Evolutionary conservation across 2,113 vertebrate species (phyloP), one percentile per base, ranked within the genome.

Genomic region (Psittacara wagleri): DNA sequence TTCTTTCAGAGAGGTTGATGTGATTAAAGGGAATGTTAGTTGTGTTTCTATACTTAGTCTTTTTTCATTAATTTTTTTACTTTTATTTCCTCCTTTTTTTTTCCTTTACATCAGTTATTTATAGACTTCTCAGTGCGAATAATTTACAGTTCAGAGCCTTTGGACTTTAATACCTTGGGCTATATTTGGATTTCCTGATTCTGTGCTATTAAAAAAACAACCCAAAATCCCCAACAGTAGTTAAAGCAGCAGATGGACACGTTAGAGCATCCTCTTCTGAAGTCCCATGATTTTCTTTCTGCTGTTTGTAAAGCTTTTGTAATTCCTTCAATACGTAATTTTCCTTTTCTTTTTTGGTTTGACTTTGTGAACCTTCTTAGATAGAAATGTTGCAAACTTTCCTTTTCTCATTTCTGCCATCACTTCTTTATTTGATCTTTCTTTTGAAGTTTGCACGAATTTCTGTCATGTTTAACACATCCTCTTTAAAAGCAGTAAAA

Each of bases 401-500:
- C 12, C 7, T 82, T 86, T 86, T 75, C n/a, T 33, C 3, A 8
- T 57, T 84, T 75, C 37, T 68, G 7, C 19, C 13, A 1, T 24
- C 29, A 5, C 29, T 49, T 67, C n/a, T 75, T 41, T 39, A 18
- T 46, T 48, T 72, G 28, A 64, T 48, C 14, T 72, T 61, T 78
- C 66, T 73, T 35, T 46, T 64, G 39, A 69, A 54, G 28, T 55
- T 83, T 27, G 11, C 35, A 10, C 59, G 11, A 31, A 33, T 83
- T 81, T 61, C 29, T 90, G 6, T n/a, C 0, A 0, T 28, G 3
- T 74, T 90, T 49, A 52, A 54, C 12, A 11, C 5, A 13, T 41
- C 11, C 9, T 5, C 39, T 83, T 66, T 31, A 44, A 90, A 80
- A 46, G 13, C 5, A 2, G 7, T 23, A 20, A 24, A 73, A 43